These are phyloP conservation scores for Melanaphis sacchari DNA, from an alignment of 1,140 invertebrate genomes.

Conservation along the genomic window DNA sequence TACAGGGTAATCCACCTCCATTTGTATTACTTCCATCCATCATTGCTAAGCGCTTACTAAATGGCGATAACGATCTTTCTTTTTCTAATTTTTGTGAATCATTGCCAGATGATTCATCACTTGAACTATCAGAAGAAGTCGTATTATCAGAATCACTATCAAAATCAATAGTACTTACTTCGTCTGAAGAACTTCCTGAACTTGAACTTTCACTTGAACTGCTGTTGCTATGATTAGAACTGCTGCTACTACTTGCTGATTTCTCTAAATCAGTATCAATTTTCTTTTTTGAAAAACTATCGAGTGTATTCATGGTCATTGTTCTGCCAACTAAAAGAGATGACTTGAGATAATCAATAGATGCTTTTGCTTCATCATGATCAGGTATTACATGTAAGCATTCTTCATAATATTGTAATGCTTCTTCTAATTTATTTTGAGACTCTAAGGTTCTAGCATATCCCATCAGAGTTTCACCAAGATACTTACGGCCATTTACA, in stretches of 20 bases:
- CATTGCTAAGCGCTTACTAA: slow-evolving; percentile 76
- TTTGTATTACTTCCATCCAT: slow-evolving; percentile 49
- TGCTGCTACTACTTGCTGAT: slow-evolving; percentile 46
- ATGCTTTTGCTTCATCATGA: slow-evolving; percentile 76
- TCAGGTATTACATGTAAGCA: slow-evolving; percentile 80
- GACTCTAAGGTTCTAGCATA: slow-evolving; percentile 72
- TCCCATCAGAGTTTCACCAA: slow-evolving; percentile 90
- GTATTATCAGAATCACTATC: too few relatives aligned
- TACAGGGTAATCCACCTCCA: slow-evolving; percentile 52
- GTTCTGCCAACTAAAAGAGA: neutral
- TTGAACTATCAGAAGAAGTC: slow-evolving; percentile 55
- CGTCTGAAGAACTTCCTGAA: slow-evolving; percentile 43
- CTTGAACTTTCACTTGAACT: slow-evolving; percentile 52
- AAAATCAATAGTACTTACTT: too few relatives aligned
- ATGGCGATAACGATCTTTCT: slow-evolving; percentile 75
- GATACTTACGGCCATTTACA: slow-evolving; percentile 93
- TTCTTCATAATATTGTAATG: slow-evolving; percentile 82
- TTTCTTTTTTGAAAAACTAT: slow-evolving; percentile 7
- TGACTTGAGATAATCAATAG: slow-evolving; percentile 32
- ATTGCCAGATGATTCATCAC: slow-evolving; percentile 48
- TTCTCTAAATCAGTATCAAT: slow-evolving; percentile 36
- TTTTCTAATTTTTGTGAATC: slow-evolving; percentile 60
- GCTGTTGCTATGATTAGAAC: slow-evolving; percentile 36
- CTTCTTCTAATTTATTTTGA: slow-evolving; percentile 84
- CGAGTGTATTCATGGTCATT: neutral